A percentile compares a stretch with the other conserved stretches of the same genome.
Evolutionary conservation across 1,140 invertebrate genomes (phyloP).

Genomic region (Trachymyrmex septentrionalis): DNA sequence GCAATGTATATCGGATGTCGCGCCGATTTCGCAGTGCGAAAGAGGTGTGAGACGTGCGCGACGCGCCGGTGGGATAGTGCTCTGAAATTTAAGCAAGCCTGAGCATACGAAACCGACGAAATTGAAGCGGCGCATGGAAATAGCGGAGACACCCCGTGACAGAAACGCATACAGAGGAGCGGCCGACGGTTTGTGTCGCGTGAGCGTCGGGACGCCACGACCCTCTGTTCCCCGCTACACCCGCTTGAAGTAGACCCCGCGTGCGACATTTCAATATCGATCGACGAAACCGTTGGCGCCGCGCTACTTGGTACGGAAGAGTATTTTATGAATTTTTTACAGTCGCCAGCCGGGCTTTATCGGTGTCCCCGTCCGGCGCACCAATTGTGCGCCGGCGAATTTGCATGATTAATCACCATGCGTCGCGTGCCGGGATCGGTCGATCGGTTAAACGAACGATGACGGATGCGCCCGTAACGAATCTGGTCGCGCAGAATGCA

Average conservation of each 20-base stretch:
- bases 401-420: slow-evolving; percentile 74
- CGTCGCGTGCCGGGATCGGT: slow-evolving; percentile 67
- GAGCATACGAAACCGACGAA: slow-evolving; percentile 64
- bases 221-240: not conserved
- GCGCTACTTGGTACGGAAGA: slow-evolving; percentile 66
- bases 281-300: slow-evolving; percentile 57
- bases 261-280: slow-evolving; percentile 65
- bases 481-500: slow-evolving; percentile 55
- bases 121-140: slow-evolving; percentile 74
- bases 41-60: not conserved
- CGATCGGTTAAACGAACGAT: slow-evolving; percentile 70
- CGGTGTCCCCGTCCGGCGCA: slow-evolving; percentile 46
- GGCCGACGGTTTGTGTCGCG: slow-evolving; percentile 58
- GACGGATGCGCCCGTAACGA: slow-evolving; percentile 58
- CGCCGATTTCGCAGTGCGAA: slow-evolving; percentile 31
- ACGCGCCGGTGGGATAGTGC: not conserved
- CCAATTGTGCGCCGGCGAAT: slow-evolving; percentile 60
- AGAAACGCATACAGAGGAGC: slow-evolving; percentile 64
- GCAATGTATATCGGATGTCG: slow-evolving; percentile 40
- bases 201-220: slow-evolving; percentile 50
- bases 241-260: slow-evolving; percentile 15
- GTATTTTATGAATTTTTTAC: slow-evolving; percentile 74
- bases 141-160: slow-evolving; percentile 72
- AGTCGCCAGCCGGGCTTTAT: slow-evolving; percentile 62
- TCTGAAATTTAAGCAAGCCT: slow-evolving; percentile 69